Evolutionary conservation across 2,888 invertebrate species (phyloP).

Genomic region (Ochropleura plecta): DNA sequence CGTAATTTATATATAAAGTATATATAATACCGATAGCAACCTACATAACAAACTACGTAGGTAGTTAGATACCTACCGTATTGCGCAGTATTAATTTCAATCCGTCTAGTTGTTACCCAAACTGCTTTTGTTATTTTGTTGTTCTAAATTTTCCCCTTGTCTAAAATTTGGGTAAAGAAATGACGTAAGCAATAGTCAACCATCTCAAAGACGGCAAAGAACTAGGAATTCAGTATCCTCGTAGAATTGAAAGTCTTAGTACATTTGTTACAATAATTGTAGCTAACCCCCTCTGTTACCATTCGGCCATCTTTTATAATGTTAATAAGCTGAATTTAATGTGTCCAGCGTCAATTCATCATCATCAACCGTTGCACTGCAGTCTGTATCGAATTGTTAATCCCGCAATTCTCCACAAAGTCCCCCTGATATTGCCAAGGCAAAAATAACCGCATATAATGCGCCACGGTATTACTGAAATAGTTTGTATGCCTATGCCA

Average conservation of each 20-base stretch:
- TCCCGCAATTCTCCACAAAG: neutral
- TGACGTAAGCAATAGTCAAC: slow-evolving; percentile 22
- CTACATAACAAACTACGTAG: slow-evolving; percentile 20
- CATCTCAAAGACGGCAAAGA: neutral
- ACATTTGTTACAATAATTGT: slow-evolving; percentile 7
- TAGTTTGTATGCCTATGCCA: slow-evolving; percentile 25
- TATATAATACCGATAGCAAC: slow-evolving; percentile 15
- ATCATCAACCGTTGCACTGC: slow-evolving; percentile 2
- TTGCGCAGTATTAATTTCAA: slow-evolving; percentile 35
- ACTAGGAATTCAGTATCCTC: neutral
- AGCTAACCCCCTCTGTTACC: neutral
- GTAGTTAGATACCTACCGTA: slow-evolving; percentile 6
- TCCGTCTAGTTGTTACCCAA: slow-evolving; percentile 10
- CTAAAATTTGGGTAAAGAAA: slow-evolving; percentile 12
- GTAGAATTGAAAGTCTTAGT: slow-evolving; percentile 10
- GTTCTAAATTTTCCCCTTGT: neutral
- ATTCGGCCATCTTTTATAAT: slow-evolving; percentile 21
- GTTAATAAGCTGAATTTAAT: slow-evolving; percentile 8
- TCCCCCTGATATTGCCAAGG: neutral
- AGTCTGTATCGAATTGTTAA: slow-evolving; percentile 8
- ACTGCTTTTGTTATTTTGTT: slow-evolving; percentile 18
- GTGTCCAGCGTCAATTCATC: slow-evolving; percentile 12
- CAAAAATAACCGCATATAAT: neutral
- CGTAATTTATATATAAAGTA: neutral
- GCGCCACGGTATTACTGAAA: slow-evolving; percentile 30